Evolutionary conservation across 2,797 vertebrate genomes (phyloP).

Genomic region (Bradypus variegatus): DNA sequence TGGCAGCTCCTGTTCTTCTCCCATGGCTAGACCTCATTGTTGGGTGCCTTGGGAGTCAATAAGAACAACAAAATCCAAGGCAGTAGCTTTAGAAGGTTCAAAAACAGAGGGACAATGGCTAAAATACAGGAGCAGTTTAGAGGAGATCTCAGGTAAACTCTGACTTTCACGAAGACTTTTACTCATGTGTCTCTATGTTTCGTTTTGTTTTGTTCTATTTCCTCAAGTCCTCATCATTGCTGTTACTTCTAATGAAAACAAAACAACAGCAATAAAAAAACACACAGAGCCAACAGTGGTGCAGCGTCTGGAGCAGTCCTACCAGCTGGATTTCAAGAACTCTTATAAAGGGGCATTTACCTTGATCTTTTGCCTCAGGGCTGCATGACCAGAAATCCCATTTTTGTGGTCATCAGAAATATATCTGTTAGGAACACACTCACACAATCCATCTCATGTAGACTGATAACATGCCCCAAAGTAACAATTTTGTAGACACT

Average conservation of each 20-base stretch:
- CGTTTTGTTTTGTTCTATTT: neutral
- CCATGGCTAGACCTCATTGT: neutral
- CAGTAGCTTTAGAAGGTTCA: neutral
- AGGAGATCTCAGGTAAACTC: neutral
- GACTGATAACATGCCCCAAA: neutral
- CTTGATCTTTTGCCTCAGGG: neutral
- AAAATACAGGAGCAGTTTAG: neutral
- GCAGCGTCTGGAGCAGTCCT: neutral
- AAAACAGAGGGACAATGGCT: neutral
- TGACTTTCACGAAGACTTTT: neutral
- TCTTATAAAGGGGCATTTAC: neutral
- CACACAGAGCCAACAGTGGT: neutral
- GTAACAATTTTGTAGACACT: neutral
- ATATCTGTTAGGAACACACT: neutral
- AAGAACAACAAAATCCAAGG: neutral
- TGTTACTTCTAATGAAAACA: constrained; percentile 30
- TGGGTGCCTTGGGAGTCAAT: neutral
- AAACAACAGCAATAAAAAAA: neutral
- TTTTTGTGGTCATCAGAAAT: neutral
- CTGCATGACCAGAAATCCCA: neutral
- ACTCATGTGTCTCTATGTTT: neutral
- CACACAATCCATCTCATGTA: neutral
- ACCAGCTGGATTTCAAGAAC: neutral
- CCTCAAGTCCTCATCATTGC: neutral
- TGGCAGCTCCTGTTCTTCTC: neutral